Conservation (phyloP, 2,113 vertebrate genomes). For the Rhombomys opimus region DNA sequence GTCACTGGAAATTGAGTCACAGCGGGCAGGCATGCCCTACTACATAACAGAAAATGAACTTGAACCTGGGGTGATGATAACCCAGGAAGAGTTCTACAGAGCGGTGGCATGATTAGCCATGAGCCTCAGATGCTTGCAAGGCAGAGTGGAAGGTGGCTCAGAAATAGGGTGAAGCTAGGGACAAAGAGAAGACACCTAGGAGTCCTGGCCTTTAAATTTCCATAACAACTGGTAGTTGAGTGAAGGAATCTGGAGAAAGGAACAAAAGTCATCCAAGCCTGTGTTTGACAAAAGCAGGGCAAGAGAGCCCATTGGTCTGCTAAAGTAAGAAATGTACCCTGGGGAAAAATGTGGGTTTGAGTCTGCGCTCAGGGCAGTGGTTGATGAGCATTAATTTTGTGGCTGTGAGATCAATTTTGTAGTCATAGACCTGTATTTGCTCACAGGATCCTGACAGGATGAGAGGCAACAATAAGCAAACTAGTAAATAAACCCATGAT, state of each 20-base stretch:
- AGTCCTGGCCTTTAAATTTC: background rate
- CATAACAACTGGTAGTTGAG: background rate
- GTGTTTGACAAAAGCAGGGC: background rate
- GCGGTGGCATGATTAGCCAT: background rate
- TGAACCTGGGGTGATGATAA: background rate
- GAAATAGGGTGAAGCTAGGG: background rate
- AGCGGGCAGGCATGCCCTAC: accelerated
- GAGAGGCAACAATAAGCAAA: background rate
- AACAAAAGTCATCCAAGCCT: background rate
- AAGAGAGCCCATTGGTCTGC: background rate
- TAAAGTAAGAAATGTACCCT: background rate
- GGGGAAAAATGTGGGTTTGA: background rate
- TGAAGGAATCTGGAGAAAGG: background rate
- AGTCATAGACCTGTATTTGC: background rate
- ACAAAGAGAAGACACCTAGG: background rate
- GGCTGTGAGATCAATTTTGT: background rate
- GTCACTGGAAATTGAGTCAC: background rate
- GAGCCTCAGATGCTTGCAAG: background rate
- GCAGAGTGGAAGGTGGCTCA: background rate
- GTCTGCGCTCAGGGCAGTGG: too few species aligned
- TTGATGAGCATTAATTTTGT: background rate
- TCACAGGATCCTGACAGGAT: background rate
- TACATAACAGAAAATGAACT: background rate
- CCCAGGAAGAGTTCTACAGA: background rate
- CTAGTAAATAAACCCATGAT: background rate